Evolutionary conservation across 2,888 invertebrate genomes (phyloP).

Genomic region (Macrophya annulata): DNA sequence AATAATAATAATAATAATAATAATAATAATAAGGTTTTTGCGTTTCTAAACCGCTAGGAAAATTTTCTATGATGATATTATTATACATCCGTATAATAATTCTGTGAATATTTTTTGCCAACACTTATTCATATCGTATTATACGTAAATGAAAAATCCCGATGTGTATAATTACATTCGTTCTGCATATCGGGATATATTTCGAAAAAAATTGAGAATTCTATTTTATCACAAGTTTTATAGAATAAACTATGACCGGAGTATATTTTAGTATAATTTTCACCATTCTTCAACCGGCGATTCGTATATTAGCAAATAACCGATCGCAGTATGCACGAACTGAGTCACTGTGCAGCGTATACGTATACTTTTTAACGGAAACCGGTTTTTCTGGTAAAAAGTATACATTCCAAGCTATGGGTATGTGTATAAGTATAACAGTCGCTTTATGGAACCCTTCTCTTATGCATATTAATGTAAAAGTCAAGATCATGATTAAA

Average conservation of each 20-base stretch:
- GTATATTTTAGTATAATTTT: neutral
- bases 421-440: conserved; percentile 6
- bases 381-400: conserved; percentile 35
- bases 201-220: no score
- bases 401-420: conserved; percentile 23
- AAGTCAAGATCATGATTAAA: conserved; percentile 27
- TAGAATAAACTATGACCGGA: neutral
- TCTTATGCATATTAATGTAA: conserved; percentile 5
- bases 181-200: no score
- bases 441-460: neutral
- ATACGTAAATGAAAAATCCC: no score
- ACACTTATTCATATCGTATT: no score
- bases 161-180: no score
- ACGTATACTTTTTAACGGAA: neutral
- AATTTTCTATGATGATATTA: neutral
- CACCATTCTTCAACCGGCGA: neutral
- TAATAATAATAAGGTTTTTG: no score
- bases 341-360: conserved; percentile 32
- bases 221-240: no score
- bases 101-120: no score
- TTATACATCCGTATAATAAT: no score
- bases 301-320: neutral
- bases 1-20: no score
- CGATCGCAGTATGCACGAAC: neutral
- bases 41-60: neutral